phyloP scores from a whole-genome alignment of 2,113 vertebrate genomes.

The Caloenas nicobarica region DNA sequence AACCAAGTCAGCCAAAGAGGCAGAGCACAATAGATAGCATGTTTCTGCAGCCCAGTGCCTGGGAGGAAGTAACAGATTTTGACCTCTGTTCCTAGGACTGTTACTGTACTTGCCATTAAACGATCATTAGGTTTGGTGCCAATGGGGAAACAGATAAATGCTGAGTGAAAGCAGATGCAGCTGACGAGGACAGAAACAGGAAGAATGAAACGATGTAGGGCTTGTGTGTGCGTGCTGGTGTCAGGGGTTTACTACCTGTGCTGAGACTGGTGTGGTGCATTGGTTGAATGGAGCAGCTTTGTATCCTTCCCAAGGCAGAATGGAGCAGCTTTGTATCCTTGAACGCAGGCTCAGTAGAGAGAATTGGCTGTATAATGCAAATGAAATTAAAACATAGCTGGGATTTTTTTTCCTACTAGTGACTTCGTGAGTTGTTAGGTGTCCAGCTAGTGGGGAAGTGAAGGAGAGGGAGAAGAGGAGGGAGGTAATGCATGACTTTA shows the following conservation, averaged over 20 bases:
- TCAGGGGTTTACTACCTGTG: background rate
- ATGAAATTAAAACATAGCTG: background rate
- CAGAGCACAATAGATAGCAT: background rate
- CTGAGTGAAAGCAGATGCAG: constrained; percentile 38
- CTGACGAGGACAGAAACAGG: constrained; percentile 11
- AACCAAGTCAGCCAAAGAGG: background rate
- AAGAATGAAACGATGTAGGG: background rate
- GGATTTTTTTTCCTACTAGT: background rate
- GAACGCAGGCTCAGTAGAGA: background rate
- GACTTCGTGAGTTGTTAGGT: background rate
- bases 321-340: background rate
- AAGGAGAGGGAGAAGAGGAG: background rate
- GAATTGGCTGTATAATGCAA: background rate
- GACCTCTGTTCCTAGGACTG: background rate
- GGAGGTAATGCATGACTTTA: background rate
- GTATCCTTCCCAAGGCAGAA: too few relatives aligned
- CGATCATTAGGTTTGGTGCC: background rate
- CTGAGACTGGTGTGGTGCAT: background rate
- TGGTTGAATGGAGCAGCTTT: background rate
- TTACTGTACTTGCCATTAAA: constrained; percentile 17
- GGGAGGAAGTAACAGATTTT: background rate
- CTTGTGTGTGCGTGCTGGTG: rapidly evolving
- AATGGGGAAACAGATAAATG: constrained; percentile 15
- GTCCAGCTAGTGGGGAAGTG: background rate
- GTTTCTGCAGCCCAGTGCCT: background rate